phyloP scores from a whole-genome alignment of 1,140 invertebrate genomes.

The Pseudachorutes palmiensis region DNA sequence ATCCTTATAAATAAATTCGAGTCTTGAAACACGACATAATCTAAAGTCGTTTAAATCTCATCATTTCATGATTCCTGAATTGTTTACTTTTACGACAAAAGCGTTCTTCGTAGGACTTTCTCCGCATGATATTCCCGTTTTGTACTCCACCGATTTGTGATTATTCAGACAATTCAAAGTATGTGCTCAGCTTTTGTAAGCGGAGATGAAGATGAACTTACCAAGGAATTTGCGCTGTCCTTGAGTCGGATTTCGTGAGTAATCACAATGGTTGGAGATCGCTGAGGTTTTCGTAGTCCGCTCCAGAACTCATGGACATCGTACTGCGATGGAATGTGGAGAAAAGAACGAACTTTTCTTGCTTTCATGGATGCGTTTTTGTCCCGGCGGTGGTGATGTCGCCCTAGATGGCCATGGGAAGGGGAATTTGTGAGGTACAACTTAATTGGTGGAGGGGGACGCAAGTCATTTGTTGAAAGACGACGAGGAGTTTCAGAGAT shows the following conservation, averaged over 20 bases:
- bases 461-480: slow-evolving; percentile 36
- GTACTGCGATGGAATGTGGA: slow-evolving; percentile 35
- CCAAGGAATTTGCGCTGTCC: slow-evolving; percentile 21
- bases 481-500: slow-evolving; percentile 33
- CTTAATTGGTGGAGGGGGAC: slow-evolving; percentile 31
- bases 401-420: slow-evolving; percentile 27
- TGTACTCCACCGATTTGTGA: neutral
- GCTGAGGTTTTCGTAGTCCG: slow-evolving; percentile 34
- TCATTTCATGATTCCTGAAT: too few relatives aligned
- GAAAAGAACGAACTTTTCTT: slow-evolving; percentile 35
- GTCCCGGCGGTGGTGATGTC: slow-evolving; percentile 3
- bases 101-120: too few relatives aligned
- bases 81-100: too few relatives aligned
- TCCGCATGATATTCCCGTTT: neutral
- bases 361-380: neutral
- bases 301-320: slow-evolving; percentile 38
- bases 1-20: too few relatives aligned
- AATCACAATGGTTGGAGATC: slow-evolving; percentile 37
- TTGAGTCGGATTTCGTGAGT: slow-evolving; percentile 38
- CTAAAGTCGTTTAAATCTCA: too few relatives aligned
- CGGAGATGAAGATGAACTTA: slow-evolving; percentile 12
- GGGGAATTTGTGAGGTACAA: slow-evolving; percentile 26
- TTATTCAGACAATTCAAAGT: slow-evolving; percentile 14
- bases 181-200: slow-evolving; percentile 32
- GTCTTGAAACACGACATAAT: too few relatives aligned